phyloP scores from a whole-genome alignment of 2,797 vertebrate genomes.

The Eulemur coronatus region DNA sequence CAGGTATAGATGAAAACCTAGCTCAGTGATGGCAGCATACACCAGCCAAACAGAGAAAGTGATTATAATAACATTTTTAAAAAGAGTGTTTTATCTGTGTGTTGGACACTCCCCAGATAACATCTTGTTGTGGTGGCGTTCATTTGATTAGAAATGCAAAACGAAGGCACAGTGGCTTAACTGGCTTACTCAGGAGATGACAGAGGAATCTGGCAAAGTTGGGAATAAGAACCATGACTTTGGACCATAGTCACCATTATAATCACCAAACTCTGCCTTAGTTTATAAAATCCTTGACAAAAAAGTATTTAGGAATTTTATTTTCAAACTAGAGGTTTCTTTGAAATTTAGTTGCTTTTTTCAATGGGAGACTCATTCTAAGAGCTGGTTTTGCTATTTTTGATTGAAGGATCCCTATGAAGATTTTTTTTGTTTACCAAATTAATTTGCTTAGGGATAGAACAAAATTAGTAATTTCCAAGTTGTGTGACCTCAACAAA shows the following conservation, averaged over 20 bases:
- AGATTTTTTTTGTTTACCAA: constrained; percentile 9
- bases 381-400: neutral
- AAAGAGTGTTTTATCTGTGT: constrained; percentile 1
- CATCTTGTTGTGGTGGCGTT: neutral
- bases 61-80: neutral
- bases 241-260: neutral
- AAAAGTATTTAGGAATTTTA: neutral
- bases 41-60: neutral
- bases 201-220: constrained; percentile 4
- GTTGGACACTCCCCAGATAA: neutral
- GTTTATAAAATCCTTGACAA: neutral
- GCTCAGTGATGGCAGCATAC: neutral
- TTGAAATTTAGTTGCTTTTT: neutral
- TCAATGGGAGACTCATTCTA: neutral
- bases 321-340: neutral
- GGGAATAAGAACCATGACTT: neutral
- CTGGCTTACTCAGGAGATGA: neutral
- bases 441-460: neutral
- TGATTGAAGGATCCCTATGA: neutral
- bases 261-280: neutral
- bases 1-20: neutral
- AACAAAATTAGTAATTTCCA: neutral
- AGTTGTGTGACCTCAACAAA: neutral
- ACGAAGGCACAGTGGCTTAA: neutral
- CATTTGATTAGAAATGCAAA: constrained; percentile 44